These are phyloP conservation scores for Neoascia interrupta DNA, from an alignment of 2,888 invertebrate species.

Conservation along the genomic window DNA sequence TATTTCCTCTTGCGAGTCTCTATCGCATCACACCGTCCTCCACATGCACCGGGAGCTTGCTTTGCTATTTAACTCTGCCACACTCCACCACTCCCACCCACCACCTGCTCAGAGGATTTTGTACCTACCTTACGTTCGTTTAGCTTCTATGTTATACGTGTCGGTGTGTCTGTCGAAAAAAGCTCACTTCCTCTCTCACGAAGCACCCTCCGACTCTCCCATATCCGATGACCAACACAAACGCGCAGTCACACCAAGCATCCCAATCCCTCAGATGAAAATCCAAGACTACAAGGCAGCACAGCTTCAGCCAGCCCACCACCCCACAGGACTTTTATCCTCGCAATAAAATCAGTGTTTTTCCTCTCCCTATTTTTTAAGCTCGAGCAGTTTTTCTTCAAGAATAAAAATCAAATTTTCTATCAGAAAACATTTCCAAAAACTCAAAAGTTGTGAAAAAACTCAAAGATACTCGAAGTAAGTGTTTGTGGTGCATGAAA, in stretches of 20 bases:
- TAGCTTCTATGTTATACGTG: no score
- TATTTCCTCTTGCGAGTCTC: constrained; percentile 41
- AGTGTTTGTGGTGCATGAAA: constrained; percentile 24
- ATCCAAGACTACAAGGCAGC: constrained; percentile 12
- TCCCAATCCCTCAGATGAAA: constrained; percentile 26
- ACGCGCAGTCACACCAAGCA: constrained; percentile 10
- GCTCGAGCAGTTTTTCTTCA: constrained; percentile 63
- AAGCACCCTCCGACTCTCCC: no score
- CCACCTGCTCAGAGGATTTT: constrained; percentile 4
- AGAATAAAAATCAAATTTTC: constrained; percentile 55
- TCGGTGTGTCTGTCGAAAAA: no score
- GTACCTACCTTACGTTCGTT: no score
- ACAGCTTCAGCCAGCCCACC: constrained; percentile 26
- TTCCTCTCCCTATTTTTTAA: constrained; percentile 68
- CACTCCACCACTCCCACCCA: background rate
- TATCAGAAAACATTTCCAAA: constrained; percentile 49
- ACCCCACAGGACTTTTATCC: constrained; percentile 51
- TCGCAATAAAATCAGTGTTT: constrained; percentile 63
- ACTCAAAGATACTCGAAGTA: constrained; percentile 37
- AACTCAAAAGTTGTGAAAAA: constrained; percentile 53
- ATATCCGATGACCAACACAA: no score
- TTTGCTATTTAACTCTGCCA: constrained; percentile 5
- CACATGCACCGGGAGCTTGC: constrained; percentile 21
- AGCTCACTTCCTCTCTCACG: constrained; percentile 9
- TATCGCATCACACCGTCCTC: constrained; percentile 31